Evolutionary conservation across 2,113 vertebrate genomes (phyloP).

Genomic region (Stomatorhinus ivindoensis): DNA sequence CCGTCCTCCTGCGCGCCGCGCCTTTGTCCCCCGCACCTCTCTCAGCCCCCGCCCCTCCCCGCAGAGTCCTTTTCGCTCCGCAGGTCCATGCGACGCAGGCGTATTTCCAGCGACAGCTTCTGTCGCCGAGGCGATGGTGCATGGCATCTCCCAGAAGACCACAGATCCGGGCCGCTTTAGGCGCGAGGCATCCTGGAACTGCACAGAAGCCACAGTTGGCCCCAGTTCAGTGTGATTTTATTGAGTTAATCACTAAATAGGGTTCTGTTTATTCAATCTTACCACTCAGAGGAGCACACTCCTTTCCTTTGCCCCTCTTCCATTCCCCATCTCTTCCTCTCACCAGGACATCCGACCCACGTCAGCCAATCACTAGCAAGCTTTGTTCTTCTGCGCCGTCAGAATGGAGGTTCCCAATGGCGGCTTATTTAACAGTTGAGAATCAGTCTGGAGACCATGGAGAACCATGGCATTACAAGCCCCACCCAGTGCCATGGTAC

Average conservation of each 20-base stretch:
- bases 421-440: background rate
- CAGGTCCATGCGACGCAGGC: conserved; percentile 41
- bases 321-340: background rate
- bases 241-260: background rate
- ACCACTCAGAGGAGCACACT: background rate
- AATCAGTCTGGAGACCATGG: background rate
- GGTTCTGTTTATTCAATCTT: background rate
- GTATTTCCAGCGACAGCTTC: conserved; percentile 56
- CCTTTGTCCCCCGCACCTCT: background rate
- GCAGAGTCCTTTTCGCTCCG: conserved; percentile 32
- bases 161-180: conserved; percentile 51
- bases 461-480: background rate
- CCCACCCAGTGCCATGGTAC: background rate
- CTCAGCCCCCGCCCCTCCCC: background rate
- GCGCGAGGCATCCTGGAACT: conserved; percentile 35
- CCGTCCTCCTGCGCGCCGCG: background rate
- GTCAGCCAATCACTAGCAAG: background rate
- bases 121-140: conserved; percentile 41
- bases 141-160: conserved; percentile 35
- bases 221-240: background rate
- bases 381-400: conserved; percentile 1
- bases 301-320: background rate
- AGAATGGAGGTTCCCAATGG: background rate
- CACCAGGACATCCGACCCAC: background rate
- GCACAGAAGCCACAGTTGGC: conserved; percentile 6